Base-by-base conservation (phyloP, 2,797 vertebrate species). In the Eulemur mongoz region DNA sequence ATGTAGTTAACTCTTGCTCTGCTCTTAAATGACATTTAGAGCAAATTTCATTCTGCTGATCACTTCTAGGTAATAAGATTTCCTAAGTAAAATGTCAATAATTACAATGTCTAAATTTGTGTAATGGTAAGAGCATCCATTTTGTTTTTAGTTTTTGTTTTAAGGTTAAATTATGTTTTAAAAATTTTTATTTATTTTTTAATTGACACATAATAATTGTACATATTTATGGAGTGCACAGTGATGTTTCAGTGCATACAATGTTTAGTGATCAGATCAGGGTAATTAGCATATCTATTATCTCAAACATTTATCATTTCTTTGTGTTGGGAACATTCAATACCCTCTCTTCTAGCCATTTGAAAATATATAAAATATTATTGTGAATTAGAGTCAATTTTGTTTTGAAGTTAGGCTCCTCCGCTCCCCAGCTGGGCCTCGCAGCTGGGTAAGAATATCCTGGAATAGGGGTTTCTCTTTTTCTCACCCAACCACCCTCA, bases 1-100 rank as follows among this genome's bases (percentile, higher is more conserved):
- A 63, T 57, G 27, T 40, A 73, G n/a, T 85, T 93, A 82, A 81
- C 84, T 69, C 88, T 93, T 63, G 35, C 83, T 95, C 72, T 76
- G 79, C 35, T 80, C 70, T 57, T 76, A 61, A 59, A 57, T 94
- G 30, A 94, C 80, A 93, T 75, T 89, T 67, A 75, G 11, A 95
- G 52, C 18, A 61, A 52, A 52, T 84, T 81, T 93, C 6, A 50
- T 87, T 95, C 83, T 93, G 95, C 79, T 12, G 10, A 38, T 69
- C 78, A 80, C 52, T 91, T 90, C 18, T 20, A 38, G 69, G 43
- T 82, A 93, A 61, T 76, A 45, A 61, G 40, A 80, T 67, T 15
- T 54, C 45, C 17, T 35, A 30, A 70, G 27, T 32, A 72, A 78
- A 93, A 69, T 70, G 54, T 32, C 69, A 59, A 45, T 43, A 38